These are phyloP conservation scores for Myathropa florea DNA, from an alignment of 2,888 invertebrate species.

Conservation along the genomic window DNA sequence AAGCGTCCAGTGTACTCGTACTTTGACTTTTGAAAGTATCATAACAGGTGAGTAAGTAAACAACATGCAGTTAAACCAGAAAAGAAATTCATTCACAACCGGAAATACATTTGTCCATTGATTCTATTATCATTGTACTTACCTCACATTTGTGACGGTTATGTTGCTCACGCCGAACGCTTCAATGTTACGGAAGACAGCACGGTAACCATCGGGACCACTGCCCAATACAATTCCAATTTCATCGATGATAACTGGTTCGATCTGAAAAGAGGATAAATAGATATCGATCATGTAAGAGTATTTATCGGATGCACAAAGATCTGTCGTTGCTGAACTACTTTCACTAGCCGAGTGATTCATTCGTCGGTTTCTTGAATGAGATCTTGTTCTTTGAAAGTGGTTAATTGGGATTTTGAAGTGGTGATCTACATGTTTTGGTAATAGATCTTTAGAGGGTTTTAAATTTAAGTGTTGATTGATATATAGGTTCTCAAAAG, in stretches of 20 bases:
- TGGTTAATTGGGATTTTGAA: neutral
- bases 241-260: slow-evolving; percentile 91
- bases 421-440: neutral
- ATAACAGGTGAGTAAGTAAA: too few relatives aligned
- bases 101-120: neutral
- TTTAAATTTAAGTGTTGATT: too few relatives aligned
- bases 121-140: slow-evolving; percentile 73
- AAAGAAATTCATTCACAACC: neutral
- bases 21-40: too few relatives aligned
- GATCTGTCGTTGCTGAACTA: neutral
- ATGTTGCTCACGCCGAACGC: slow-evolving; percentile 91
- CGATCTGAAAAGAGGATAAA: slow-evolving; percentile 82
- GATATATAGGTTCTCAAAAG: too few relatives aligned
- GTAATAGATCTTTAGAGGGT: neutral
- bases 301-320: neutral
- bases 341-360: neutral
- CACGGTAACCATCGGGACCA: slow-evolving; percentile 91
- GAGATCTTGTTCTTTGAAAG: neutral
- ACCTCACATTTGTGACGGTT: slow-evolving; percentile 90
- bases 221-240: slow-evolving; percentile 89
- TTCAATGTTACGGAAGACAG: slow-evolving; percentile 89
- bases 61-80: too few relatives aligned
- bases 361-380: neutral
- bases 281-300: neutral
- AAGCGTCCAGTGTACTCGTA: too few relatives aligned